A percentile compares a stretch with the other conserved stretches of the same genome.
Conservation (phyloP, 1,140 invertebrate genomes). For the Agraylea sexmaculata region DNA sequence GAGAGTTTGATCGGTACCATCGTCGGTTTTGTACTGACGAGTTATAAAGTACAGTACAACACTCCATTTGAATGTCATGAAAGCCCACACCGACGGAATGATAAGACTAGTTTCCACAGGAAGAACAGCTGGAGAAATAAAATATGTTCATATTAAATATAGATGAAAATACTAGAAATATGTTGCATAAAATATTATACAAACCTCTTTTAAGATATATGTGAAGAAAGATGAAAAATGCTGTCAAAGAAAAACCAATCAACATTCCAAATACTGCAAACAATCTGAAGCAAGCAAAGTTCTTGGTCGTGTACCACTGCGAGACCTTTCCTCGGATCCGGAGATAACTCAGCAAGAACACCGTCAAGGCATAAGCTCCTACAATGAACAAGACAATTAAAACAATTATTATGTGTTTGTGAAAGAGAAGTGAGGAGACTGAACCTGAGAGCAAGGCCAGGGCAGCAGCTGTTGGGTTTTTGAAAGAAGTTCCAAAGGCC, state of each 20-base stretch:
- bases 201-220: constrained; percentile 3
- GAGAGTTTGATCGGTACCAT: constrained; percentile 10
- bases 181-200: too few species aligned
- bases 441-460: too few species aligned
- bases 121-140: constrained; percentile 15
- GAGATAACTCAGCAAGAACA: constrained; percentile 16
- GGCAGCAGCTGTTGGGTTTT: too few species aligned
- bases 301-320: constrained; percentile 14
- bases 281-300: constrained; percentile 12
- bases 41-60: constrained; percentile 11
- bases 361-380: constrained; percentile 14
- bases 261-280: constrained; percentile 16
- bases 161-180: background rate
- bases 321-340: constrained; percentile 5
- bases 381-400: constrained; percentile 9
- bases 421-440: too few species aligned
- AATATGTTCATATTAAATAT: background rate
- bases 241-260: constrained; percentile 2
- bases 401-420: too few species aligned
- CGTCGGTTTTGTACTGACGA: constrained; percentile 8
- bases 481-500: too few species aligned
- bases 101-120: constrained; percentile 15
- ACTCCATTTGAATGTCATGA: constrained; percentile 20
- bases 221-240: constrained; percentile 4
- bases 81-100: constrained; percentile 16